Evolutionary conservation across 2,797 vertebrate species (phyloP).

Genomic region (Chiroxiphia lanceolata): DNA sequence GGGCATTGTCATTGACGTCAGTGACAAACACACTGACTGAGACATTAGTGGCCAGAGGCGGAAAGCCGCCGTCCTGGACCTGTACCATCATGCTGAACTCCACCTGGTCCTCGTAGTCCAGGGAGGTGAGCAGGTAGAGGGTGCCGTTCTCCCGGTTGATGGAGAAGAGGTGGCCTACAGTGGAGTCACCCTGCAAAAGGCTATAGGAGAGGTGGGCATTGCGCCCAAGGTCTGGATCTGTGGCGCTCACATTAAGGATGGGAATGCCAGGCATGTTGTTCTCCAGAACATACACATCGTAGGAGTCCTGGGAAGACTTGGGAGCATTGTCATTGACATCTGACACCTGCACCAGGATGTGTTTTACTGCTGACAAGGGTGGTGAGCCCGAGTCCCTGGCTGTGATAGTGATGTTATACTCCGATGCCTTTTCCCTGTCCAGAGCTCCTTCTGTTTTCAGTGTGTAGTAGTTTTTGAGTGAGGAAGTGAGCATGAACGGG

Average conservation of each 20-base stretch:
- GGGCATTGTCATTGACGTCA: conserved; percentile 84
- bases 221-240: conserved; percentile 79
- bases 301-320: conserved; percentile 76
- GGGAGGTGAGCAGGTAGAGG: conserved; percentile 85
- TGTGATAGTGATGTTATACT: conserved; percentile 82
- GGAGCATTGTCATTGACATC: conserved; percentile 89
- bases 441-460: conserved; percentile 78
- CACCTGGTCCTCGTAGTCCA: conserved; percentile 88
- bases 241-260: conserved; percentile 83
- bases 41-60: conserved; percentile 76
- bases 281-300: conserved; percentile 84
- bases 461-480: conserved; percentile 80
- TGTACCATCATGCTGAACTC: conserved; percentile 82
- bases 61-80: conserved; percentile 78
- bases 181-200: conserved; percentile 67
- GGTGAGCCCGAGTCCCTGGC: conserved; percentile 82
- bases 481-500: conserved; percentile 77
- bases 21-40: conserved; percentile 79
- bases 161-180: conserved; percentile 83
- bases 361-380: conserved; percentile 77
- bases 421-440: conserved; percentile 77
- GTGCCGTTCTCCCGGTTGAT: conserved; percentile 89
- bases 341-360: conserved; percentile 79
- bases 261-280: conserved; percentile 82
- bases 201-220: conserved; percentile 79